Evolutionary conservation across 2,888 invertebrate species (phyloP), one percentile per base, ranked within the genome.

Genomic region (Drymonia ruficornis): DNA sequence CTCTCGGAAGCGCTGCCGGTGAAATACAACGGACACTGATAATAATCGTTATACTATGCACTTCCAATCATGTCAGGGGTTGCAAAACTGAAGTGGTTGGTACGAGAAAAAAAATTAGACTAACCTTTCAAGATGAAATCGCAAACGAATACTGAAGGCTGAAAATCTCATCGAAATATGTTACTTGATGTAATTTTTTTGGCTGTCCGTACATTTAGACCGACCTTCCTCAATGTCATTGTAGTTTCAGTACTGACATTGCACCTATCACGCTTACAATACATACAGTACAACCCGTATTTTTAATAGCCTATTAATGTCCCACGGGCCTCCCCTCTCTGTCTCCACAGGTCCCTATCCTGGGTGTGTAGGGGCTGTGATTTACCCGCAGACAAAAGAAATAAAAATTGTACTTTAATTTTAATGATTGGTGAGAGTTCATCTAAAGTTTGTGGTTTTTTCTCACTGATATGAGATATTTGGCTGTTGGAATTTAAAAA

Each of bases 221-320:
- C 50, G 64, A 69, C 74, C 74, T 75, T 65, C 53, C 50, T 31
- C 67, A 70, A 72, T 74, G 74, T 72, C 72, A 59, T 53, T 52
- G 54, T 58, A 61, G 65, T 63, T 65, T 73, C 70, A 75, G 70
- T 64, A 62, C 42, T 48, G 51, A 58, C 51, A 60, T 58, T 59
- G 59, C 61, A 64, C 72, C 70, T 70, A 70, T 70, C 72, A 66
- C 61, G 60, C 29, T 38, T 29, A 50, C 54, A 60, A 23, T 40
- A 48, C 43, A 40, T 38, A 7, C n/a, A 2, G 31, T 19, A 38
- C 1, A 40, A 1, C 44, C 36, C 49, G 38, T 68, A 55, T 51
- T 6, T n/a, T 0, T 0, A 0, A 42, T 3, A 0, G 0, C 0
- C 0, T n/a, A n/a, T n/a, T n/a, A n/a, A n/a, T n/a, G n/a, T n/a